Evolutionary conservation across 2,113 vertebrate species (phyloP).

Genomic region (Myocastor coypus): DNA sequence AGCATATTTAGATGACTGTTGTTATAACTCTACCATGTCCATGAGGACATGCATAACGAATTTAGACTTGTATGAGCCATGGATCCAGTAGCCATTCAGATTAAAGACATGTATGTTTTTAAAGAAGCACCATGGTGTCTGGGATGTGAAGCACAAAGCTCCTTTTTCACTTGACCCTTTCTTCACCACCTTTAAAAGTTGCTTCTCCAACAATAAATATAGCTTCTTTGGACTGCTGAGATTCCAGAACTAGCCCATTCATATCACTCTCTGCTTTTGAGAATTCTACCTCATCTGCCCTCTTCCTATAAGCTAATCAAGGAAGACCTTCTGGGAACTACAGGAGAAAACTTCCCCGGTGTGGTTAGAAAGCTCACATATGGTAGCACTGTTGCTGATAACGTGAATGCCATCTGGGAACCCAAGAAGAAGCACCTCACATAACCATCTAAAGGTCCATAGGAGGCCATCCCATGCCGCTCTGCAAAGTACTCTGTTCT

Average conservation of each 20-base stretch:
- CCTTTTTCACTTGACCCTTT: no score
- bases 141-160: not conserved
- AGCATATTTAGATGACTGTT: not conserved
- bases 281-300: constrained; percentile 93
- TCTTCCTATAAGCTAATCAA: constrained; percentile 89
- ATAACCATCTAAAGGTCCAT: not conserved
- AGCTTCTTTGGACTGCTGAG: constrained; percentile 92
- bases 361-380: constrained; percentile 82
- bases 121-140: not conserved
- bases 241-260: constrained; percentile 91
- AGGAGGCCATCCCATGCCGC: constrained; percentile 86
- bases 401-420: constrained; percentile 83
- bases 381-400: constrained; percentile 80
- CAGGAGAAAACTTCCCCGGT: constrained; percentile 86
- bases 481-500: constrained; percentile 93
- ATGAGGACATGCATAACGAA: not conserved
- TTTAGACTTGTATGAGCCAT: not conserved
- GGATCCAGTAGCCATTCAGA: not conserved
- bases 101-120: not conserved
- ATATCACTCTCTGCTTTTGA: constrained; percentile 92
- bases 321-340: constrained; percentile 86
- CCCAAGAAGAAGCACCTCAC: constrained; percentile 87
- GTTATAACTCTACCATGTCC: not conserved
- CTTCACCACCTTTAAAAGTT: constrained; percentile 90
- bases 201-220: constrained; percentile 91